These are phyloP conservation scores for Helarctos malayanus DNA, from an alignment of 2,797 vertebrate genomes.

Conservation along the genomic window DNA sequence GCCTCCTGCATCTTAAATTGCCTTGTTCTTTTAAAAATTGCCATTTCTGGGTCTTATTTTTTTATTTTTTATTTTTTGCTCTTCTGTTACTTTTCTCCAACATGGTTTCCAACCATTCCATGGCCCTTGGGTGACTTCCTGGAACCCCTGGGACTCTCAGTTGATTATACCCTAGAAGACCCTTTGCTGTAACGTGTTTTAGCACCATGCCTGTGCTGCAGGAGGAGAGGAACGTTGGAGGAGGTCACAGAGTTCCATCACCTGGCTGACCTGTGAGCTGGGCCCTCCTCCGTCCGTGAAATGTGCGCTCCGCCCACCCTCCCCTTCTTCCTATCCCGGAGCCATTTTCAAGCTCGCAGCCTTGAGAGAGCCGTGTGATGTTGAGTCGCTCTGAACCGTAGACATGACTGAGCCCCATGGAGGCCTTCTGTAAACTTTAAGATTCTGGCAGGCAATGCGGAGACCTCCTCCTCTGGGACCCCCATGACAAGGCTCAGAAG, in stretches of 20 bases:
- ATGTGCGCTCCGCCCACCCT: fast-evolving
- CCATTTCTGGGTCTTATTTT: background rate
- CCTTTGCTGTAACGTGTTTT: background rate
- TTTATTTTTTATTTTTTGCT: background rate
- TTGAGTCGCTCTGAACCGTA: fast-evolving
- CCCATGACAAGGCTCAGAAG: background rate
- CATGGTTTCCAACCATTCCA: no score
- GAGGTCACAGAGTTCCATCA: background rate
- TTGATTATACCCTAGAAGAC: background rate
- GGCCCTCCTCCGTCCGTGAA: background rate
- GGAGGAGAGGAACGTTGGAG: background rate
- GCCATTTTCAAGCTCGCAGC: background rate
- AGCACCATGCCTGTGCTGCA: background rate
- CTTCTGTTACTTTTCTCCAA: background rate
- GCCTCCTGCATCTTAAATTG: background rate
- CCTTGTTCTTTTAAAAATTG: background rate
- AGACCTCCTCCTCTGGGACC: background rate
- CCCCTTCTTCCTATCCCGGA: background rate
- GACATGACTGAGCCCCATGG: fast-evolving
- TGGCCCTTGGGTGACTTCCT: background rate
- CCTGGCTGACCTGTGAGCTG: background rate
- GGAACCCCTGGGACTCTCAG: no score
- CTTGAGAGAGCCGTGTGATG: background rate
- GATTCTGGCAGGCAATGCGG: background rate
- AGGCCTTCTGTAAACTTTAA: no score